Evolutionary conservation across 2,888 invertebrate species (phyloP), one percentile per base, ranked within the genome.

Genomic region (Prosapia bicincta): DNA sequence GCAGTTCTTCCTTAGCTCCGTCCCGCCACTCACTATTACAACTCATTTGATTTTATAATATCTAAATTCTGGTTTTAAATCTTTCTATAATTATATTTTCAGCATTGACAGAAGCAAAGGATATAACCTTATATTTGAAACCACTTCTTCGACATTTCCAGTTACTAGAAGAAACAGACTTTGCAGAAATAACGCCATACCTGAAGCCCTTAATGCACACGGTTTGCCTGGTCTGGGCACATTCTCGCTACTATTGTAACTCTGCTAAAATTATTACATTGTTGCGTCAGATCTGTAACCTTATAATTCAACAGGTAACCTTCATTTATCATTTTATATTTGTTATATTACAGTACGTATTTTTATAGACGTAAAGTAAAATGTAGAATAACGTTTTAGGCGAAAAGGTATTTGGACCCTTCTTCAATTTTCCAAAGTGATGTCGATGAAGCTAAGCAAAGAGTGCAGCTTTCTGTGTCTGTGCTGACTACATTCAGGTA

Each of bases 351-450:
- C n/a, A n/a, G n/a, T n/a, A n/a, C n/a, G n/a, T n/a, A n/a, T n/a
- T n/a, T n/a, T n/a, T n/a, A n/a, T n/a, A n/a, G n/a, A n/a, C n/a
- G n/a, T n/a, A n/a, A n/a, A n/a, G n/a, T n/a, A 30, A 30, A 30
- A 30, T 30, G 9, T 30, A 30, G 5, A 9, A 13, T 7, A 15
- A 54, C 73, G 78, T 88, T 87, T 75, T 82, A 95, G 94, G 96
- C 95, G 0, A 92, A 94, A 82, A 90, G 91, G 82, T 98, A 93
- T 85, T 87, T 98, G 80, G 97, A 97, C 83, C 96, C 97, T 0
- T 90, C 93, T 2, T 95, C 97, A 0, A 89, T 98, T 77, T 98
- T 98, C 83, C 97, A 97, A 84, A 96, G 96, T 80, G 98, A 98
- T 81, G 93, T 97, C 66, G 97, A 97, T 83, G 98, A 98, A 87